Conservation (phyloP, 2,797 vertebrate species). For the Antrozous pallidus region DNA sequence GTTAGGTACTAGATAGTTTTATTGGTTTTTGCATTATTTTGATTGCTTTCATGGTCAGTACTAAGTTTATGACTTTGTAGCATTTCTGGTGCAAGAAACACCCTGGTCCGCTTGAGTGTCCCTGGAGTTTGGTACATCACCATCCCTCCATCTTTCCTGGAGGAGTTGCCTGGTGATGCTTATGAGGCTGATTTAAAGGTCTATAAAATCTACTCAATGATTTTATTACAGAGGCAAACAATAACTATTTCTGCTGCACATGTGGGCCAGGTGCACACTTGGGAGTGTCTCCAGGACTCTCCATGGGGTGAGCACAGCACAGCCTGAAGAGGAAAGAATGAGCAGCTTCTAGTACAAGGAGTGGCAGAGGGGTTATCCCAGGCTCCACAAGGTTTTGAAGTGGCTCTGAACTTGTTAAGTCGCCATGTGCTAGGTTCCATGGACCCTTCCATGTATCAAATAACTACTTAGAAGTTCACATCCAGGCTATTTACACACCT, state of each 20-base stretch:
- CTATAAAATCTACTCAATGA: constrained; percentile 37
- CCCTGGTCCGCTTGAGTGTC: neutral
- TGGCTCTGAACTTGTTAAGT: neutral
- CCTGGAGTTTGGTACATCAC: neutral
- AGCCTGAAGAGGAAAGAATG: neutral
- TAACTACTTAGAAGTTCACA: neutral
- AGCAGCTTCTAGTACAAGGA: neutral
- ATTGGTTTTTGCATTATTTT: neutral
- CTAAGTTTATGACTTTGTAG: neutral
- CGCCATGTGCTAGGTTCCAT: neutral
- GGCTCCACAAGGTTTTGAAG: neutral
- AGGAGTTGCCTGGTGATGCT: constrained; percentile 38
- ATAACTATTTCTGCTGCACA: constrained; percentile 1
- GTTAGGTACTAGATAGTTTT: neutral
- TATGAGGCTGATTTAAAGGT: constrained; percentile 45
- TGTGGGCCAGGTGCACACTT: neutral
- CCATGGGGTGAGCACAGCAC: neutral
- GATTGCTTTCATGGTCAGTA: neutral
- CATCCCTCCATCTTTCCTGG: neutral
- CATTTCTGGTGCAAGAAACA: neutral
- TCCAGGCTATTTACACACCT: neutral
- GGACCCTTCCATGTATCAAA: neutral
- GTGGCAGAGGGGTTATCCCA: neutral
- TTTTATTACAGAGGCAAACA: constrained; percentile 60
- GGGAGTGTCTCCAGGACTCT: neutral